Evolutionary conservation across 2,888 invertebrate genomes (phyloP), one percentile per base, ranked within the genome.

Genomic region (Limnephilus auricula): DNA sequence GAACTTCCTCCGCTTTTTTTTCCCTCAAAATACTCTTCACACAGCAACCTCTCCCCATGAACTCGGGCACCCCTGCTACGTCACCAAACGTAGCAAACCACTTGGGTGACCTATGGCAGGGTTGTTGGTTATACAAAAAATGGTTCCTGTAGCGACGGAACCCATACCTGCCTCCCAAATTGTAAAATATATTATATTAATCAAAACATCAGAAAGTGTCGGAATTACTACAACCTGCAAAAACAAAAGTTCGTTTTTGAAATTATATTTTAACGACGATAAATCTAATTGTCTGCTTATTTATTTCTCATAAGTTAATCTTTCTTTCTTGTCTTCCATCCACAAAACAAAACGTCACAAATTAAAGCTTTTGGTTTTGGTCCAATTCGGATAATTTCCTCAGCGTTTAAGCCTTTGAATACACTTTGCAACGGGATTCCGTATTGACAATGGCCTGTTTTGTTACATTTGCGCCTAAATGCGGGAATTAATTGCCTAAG

Each of bases 401-500:
- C 65, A 25, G 65, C 65, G 65, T 25, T n/a, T 65, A 65, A 65
- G 25, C 65, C 65, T 65, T 65, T 65, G 65, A 65, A 65, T 65
- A 65, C 65, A 65, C 65, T 65, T 65, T 25, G 65, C 25, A 65
- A 65, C 65, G 65, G 25, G 65, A 65, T 82, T n/a, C 82, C 82
- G 82, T 82, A 82, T 82, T 82, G 82, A 82, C 82, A 82, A 82
- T 34, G 34, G 34, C 6, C 82, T 37, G 82, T 82, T 82, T 82
- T 82, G 82, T 18, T 82, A 40, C 85, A 5, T 85, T 40, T 85
- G 85, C 85, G 85, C 45, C 40, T 45, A 40, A 85, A 85, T 85
- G 40, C 40, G 40, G 45, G 85, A 45, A 85, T 85, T 85, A 85
- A 85, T 85, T 85, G 85, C 85, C n/a, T 85, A 30, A 85, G 85